These are phyloP conservation scores for Tribolium castaneum DNA, from an alignment of 1,140 invertebrate species.

Conservation along the genomic window DNA sequence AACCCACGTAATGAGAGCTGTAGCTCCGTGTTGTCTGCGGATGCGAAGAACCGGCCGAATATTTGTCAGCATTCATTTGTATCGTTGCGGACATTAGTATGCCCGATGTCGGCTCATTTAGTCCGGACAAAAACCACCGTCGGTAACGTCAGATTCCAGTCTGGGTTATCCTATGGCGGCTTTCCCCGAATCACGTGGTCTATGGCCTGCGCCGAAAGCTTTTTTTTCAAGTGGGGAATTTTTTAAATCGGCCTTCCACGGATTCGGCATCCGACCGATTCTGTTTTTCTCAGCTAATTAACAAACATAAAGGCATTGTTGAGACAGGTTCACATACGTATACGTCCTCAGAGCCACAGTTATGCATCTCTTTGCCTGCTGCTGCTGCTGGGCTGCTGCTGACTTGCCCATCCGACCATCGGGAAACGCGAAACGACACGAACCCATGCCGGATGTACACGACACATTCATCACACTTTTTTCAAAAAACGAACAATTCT, in stretches of 20 bases:
- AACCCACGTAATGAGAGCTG: not conserved
- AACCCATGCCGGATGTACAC: not conserved
- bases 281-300: constrained; percentile 51
- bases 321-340: constrained; percentile 38
- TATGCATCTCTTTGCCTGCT: constrained; percentile 23
- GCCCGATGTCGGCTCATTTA: constrained; percentile 45
- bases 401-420: not conserved
- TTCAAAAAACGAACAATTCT: not conserved
- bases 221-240: constrained; percentile 35
- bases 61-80: constrained; percentile 46
- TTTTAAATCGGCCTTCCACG: constrained; percentile 36
- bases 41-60: constrained; percentile 40
- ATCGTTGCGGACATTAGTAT: constrained; percentile 45
- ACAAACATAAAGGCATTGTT: constrained; percentile 55
- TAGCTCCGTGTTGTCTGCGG: not conserved
- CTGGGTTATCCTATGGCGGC: constrained; percentile 40
- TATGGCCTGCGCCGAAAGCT: constrained; percentile 38
- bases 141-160: constrained; percentile 42
- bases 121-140: constrained; percentile 44
- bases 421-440: not conserved
- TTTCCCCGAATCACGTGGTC: constrained; percentile 47
- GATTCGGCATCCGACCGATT: constrained; percentile 37
- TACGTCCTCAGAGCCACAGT: not conserved
- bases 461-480: not conserved
- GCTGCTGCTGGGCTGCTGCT: too few species aligned